A percentile compares a stretch with the other conserved stretches of the same genome.
Conservation (phyloP, 2,888 invertebrate genomes). For the Cantharis rustica region DNA sequence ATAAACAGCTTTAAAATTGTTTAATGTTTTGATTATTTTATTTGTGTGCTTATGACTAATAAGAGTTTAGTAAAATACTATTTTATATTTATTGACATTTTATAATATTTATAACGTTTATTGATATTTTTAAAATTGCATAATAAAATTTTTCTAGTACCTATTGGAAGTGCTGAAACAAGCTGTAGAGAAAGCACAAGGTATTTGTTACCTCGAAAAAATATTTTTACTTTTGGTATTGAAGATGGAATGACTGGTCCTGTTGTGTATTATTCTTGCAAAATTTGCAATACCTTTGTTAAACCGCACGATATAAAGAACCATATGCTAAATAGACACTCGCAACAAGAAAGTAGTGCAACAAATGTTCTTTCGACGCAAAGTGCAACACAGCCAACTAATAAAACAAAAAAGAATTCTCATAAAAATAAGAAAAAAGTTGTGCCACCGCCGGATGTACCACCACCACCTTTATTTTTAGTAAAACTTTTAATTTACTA, state of each 20-base stretch:
- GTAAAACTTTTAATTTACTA: constrained; percentile 35
- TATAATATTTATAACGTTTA: not conserved
- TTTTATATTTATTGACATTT: not conserved
- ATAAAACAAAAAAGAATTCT: constrained; percentile 20
- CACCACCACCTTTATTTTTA: constrained; percentile 46
- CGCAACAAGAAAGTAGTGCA: constrained; percentile 10
- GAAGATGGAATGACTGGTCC: constrained; percentile 24
- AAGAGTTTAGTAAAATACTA: not conserved
- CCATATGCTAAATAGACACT: constrained; percentile 17
- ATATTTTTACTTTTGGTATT: constrained; percentile 22
- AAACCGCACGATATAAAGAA: constrained; percentile 19
- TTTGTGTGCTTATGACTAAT: not conserved
- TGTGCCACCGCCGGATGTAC: constrained; percentile 39
- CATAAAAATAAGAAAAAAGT: constrained; percentile 48
- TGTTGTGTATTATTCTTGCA: constrained; percentile 15
- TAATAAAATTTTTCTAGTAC: constrained; percentile 13
- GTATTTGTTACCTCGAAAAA: constrained; percentile 19
- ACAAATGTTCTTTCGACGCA: not conserved
- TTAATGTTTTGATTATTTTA: not conserved
- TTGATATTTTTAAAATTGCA: not conserved
- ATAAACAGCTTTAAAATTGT: not conserved
- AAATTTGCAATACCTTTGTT: constrained; percentile 16
- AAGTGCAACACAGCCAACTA: not conserved
- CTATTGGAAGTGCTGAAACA: constrained; percentile 15
- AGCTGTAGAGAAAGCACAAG: constrained; percentile 13